phyloP scores from a whole-genome alignment of 2,888 invertebrate genomes.

The Caenorhabditis uteleia region DNA sequence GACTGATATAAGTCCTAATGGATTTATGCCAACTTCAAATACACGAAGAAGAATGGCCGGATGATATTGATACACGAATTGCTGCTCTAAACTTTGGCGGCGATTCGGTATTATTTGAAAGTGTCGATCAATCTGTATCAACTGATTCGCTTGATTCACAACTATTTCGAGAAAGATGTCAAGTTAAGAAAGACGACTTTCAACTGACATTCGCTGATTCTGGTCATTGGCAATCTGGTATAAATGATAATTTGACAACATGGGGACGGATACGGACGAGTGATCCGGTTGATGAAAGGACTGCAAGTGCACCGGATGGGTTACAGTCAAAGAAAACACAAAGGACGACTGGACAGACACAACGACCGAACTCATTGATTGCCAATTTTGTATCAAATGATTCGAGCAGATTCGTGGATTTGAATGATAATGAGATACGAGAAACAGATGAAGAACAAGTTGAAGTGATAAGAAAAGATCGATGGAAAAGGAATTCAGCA shows the following conservation, averaged over 20 bases:
- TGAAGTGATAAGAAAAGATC: conserved; percentile 29
- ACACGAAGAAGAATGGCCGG: conserved; percentile 58
- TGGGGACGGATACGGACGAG: conserved; percentile 67
- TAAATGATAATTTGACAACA: conserved; percentile 61
- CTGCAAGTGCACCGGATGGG: conserved; percentile 50
- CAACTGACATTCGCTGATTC: conserved; percentile 68
- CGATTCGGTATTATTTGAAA: conserved; percentile 37
- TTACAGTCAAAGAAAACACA: too few species aligned
- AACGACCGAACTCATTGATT: conserved; percentile 55
- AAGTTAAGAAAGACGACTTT: conserved; percentile 64
- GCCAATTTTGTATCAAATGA: conserved; percentile 59
- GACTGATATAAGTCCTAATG: conserved; percentile 13
- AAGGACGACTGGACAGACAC: too few species aligned
- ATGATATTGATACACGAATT: conserved; percentile 67
- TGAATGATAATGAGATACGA: conserved; percentile 69
- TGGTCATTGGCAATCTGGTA: conserved; percentile 62
- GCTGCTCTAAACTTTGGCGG: conserved; percentile 68
- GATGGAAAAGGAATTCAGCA: conserved; percentile 36
- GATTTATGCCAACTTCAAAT: conserved; percentile 54
- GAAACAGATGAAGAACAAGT: conserved; percentile 17
- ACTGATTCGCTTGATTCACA: conserved; percentile 68
- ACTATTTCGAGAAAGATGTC: conserved; percentile 55
- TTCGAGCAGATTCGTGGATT: conserved; percentile 51
- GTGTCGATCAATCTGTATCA: conserved; percentile 51
- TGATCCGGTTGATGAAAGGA: conserved; percentile 55